Base-by-base conservation (phyloP, 2,113 vertebrate species). In the Psammodynastes pulverulentus region DNA sequence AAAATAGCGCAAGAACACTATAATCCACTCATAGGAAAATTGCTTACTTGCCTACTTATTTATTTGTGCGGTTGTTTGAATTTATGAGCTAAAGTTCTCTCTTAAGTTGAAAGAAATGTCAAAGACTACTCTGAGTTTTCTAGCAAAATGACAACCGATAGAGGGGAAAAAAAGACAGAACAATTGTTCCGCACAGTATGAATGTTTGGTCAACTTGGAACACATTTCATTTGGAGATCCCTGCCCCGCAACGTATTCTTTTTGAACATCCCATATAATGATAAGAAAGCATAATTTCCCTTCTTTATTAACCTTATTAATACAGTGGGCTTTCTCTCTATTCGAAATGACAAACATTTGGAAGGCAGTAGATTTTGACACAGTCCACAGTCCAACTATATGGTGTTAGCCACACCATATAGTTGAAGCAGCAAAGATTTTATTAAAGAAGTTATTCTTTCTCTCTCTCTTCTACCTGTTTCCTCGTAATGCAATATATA, bases 361-460 rank as follows among this genome's bases (percentile, higher is more conserved):
- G 93, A 95, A 95, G 93, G 93, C 1, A 93, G 93, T 84, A 94
- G 46, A 51, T 23, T n/a, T 26, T 72, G 51, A 94, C 9, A 21
- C 26, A 96, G 93, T 95, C 91, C 62, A n/a, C n/a, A n/a, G n/a
- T n/a, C n/a, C n/a, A n/a, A n/a, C n/a, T n/a, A n/a, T n/a, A n/a
- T 90, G 90, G 51, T 7, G 5, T 94, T 93, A 94, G 89, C 91
- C 86, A 46, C 87, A 39, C 86, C 91, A 90, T 94, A 94, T 92
- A 94, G 93, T 95, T 96, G 95, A 95, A 95, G 94, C 85, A 96
- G 93, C 86, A 84, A 1, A 0, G 95, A 93, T 94, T 95, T 95
- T 88, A 0, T 67, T 67, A 94, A 95, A 95, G 93, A 12, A 67
- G 72, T 62, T 23, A 87, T 13, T 86, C 56, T 39, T 13, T 86